Evolutionary conservation across 2,797 vertebrate genomes (phyloP).

Genomic region (Chelon auratus): DNA sequence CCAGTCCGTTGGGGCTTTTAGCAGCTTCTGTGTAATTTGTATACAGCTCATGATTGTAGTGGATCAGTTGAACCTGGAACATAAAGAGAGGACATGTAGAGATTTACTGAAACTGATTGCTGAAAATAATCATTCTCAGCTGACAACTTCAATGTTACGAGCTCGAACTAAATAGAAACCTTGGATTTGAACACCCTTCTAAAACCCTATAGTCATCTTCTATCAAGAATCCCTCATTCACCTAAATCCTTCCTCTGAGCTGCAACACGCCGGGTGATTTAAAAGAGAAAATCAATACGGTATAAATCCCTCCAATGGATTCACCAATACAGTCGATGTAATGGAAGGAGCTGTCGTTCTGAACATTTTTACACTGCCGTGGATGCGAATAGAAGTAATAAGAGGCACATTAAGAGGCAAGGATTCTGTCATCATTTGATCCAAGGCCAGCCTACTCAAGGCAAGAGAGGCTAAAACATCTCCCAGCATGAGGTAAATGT

Average conservation of each 20-base stretch:
- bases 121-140: background rate
- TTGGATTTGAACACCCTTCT: conserved; percentile 6
- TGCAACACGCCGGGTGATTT: conserved; percentile 40
- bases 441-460: conserved; percentile 28
- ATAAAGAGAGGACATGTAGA: conserved; percentile 28
- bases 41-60: conserved; percentile 99
- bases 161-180: conserved; percentile 15
- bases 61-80: conserved; percentile 95
- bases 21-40: conserved; percentile 98
- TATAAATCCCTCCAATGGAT: conserved; percentile 43
- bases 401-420: conserved; percentile 23
- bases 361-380: conserved; percentile 20
- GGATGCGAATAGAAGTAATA: conserved; percentile 37
- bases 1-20: conserved; percentile 97
- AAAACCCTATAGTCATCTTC: conserved; percentile 13
- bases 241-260: conserved; percentile 20
- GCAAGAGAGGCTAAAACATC: conserved; percentile 38
- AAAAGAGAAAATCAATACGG: conserved; percentile 44
- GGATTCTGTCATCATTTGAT: conserved; percentile 32
- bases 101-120: background rate
- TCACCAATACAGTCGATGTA: conserved; percentile 20
- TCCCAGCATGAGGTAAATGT: conserved; percentile 52
- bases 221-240: conserved; percentile 15
- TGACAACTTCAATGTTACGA: background rate
- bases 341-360: conserved; percentile 14